Evolutionary conservation across 2,888 invertebrate species (phyloP), one percentile per base, ranked within the genome.

Genomic region (Acanthococcus lagerstroemiae): DNA sequence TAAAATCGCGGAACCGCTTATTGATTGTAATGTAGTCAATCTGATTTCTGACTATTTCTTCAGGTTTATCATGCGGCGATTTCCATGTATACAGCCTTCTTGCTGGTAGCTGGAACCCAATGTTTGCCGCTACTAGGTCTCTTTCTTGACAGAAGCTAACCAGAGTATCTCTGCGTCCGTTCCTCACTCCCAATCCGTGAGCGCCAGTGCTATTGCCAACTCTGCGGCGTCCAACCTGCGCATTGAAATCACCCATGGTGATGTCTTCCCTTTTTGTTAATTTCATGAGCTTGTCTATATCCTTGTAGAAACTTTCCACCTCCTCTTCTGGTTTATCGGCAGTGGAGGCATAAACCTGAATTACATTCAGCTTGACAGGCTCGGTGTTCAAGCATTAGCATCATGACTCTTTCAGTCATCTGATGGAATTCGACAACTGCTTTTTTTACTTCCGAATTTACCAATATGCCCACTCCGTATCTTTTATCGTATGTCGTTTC

Each of bases 401-500:
- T 48, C 19, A 48, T 19, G 15, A 17, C 17, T 48, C 48, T 48
- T 17, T 48, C 48, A 17, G 5, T 48, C 48, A 48, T 6, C 6
- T 6, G 48, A 6, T 17, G 6, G 19, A 48, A 48, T 7, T 48
- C 48, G 15, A 48, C n/a, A 15, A 48, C 48, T 48, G 48, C 7
- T 48, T 48, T 19, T 6, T 12, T 5, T 12, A 48, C n/a, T 12
- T 48, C 48, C n/a, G 15, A 12, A 15, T 48, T 19, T 12, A 48
- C 17, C 6, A 48, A 5, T 48, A 48, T 48, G 48, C 9, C 48
- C n/a, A 48, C 48, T 12, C 48, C 48, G 19, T 48, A 48, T 63
- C 63, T 54, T 54, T 54, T 54, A 6, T 37, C 12, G 44, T 58
- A 56, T n/a, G 21, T 46, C 58, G 22, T 37, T 44, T 69, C 65